Evolutionary conservation across 2,113 vertebrate species (phyloP).

Genomic region (Oncorhynchus masou): DNA sequence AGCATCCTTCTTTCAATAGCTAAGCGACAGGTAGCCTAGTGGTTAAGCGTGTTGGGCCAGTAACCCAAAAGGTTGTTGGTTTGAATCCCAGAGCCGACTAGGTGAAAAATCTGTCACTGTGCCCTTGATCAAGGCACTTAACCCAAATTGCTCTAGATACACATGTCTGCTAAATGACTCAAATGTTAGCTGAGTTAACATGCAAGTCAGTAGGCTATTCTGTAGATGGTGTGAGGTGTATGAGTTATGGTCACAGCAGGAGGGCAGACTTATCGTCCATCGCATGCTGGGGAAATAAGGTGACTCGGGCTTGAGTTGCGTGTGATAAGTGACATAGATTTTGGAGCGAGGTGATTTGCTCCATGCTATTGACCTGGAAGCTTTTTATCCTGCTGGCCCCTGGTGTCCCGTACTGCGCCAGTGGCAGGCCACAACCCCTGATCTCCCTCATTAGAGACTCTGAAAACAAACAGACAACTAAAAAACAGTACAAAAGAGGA

Average conservation of each 20-base stretch:
- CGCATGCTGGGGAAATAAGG: neutral
- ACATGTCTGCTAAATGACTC: neutral
- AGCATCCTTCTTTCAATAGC: too few relatives aligned
- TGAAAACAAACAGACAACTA: slow-evolving; percentile 23
- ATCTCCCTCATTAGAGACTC: slow-evolving; percentile 24
- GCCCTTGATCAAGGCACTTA: too few relatives aligned
- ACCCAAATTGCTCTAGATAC: too few relatives aligned
- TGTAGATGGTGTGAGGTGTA: slow-evolving; percentile 23
- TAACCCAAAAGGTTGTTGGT: too few relatives aligned
- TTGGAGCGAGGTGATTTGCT: slow-evolving; percentile 13
- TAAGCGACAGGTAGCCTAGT: too few relatives aligned
- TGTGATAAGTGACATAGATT: slow-evolving; percentile 10
- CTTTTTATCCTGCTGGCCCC: neutral
- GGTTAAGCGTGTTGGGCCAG: too few relatives aligned
- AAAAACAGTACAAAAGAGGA: slow-evolving; percentile 4
- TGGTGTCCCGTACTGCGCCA: neutral
- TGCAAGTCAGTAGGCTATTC: neutral
- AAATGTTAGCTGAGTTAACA: neutral
- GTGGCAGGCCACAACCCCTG: neutral
- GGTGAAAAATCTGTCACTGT: too few relatives aligned
- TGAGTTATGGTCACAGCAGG: neutral
- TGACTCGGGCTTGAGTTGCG: neutral
- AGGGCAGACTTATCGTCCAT: neutral
- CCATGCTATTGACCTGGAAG: slow-evolving; percentile 29
- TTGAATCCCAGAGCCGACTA: too few relatives aligned